These are phyloP conservation scores for Boulengeromyrus knoepffleri DNA, from an alignment of 2,113 vertebrate species.

Conservation along the genomic window DNA sequence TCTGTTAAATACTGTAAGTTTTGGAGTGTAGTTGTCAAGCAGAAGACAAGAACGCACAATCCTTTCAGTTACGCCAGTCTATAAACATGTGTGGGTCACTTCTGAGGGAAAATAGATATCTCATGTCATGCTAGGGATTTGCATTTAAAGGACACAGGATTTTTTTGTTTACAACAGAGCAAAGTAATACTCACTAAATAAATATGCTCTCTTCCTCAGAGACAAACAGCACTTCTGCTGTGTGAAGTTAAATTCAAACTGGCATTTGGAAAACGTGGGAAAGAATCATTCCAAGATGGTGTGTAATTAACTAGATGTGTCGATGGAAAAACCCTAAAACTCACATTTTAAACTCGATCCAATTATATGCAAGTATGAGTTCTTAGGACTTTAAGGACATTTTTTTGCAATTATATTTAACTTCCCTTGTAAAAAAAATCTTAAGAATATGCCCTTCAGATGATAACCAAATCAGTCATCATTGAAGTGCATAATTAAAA, in stretches of 20 bases:
- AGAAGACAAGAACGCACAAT: background rate
- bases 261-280: background rate
- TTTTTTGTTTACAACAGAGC: background rate
- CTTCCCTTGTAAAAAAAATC: background rate
- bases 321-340: background rate
- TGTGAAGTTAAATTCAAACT: background rate
- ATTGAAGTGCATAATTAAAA: slow-evolving; percentile 18
- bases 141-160: background rate
- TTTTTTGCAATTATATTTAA: slow-evolving; percentile 6
- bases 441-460: slow-evolving; percentile 8
- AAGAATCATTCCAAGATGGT: background rate
- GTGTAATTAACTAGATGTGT: slow-evolving; percentile 5
- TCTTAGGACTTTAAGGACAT: background rate
- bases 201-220: background rate
- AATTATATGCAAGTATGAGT: background rate
- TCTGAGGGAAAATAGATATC: background rate
- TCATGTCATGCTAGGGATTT: background rate
- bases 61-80: background rate
- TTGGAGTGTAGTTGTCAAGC: background rate
- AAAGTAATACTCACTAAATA: background rate
- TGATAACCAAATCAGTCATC: slow-evolving; percentile 6
- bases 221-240: background rate
- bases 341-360: too few relatives aligned
- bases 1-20: background rate
- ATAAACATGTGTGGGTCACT: background rate